phyloP scores from a whole-genome alignment of 30 jellyfish, hydroid and myxozoan genomes.

The Nemopilema nomurai region DNA sequence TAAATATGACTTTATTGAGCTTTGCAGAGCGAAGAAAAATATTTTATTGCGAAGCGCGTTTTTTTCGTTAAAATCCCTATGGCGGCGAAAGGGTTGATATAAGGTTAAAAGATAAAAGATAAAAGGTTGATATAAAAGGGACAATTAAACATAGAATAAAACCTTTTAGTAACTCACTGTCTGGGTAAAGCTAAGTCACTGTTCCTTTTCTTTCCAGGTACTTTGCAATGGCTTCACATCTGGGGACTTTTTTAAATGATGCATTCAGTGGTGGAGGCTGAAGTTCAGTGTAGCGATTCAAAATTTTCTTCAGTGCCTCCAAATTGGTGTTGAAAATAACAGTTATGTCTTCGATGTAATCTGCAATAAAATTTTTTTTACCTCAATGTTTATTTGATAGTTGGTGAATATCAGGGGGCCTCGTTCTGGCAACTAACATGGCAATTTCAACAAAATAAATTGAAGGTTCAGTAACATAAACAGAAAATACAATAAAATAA shows the following conservation, averaged over 20 bases:
- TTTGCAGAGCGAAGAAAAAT: neutral
- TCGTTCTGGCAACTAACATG: neutral
- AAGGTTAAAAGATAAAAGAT: neutral
- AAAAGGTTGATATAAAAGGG: neutral
- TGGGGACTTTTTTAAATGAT: conserved; percentile 17
- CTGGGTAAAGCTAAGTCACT: conserved; percentile 23
- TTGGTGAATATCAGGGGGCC: neutral
- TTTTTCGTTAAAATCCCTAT: neutral
- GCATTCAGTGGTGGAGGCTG: conserved; percentile 18
- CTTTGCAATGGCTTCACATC: conserved; percentile 5
- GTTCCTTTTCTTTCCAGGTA: conserved; percentile 2
- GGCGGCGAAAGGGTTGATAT: neutral
- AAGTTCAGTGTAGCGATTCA: neutral
- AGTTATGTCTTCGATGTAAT: conserved; percentile 3
- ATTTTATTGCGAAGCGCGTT: neutral
- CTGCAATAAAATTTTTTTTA: neutral
- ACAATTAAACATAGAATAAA: neutral
- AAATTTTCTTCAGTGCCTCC: neutral
- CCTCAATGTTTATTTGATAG: neutral
- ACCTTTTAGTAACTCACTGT: neutral
- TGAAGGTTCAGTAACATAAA: neutral
- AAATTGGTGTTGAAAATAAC: neutral
- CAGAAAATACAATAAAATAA: neutral
- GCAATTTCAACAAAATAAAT: neutral
- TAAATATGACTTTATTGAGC: neutral